Evolutionary conservation across 2,113 vertebrate genomes (phyloP).

Genomic region (Melanocharis versteri): DNA sequence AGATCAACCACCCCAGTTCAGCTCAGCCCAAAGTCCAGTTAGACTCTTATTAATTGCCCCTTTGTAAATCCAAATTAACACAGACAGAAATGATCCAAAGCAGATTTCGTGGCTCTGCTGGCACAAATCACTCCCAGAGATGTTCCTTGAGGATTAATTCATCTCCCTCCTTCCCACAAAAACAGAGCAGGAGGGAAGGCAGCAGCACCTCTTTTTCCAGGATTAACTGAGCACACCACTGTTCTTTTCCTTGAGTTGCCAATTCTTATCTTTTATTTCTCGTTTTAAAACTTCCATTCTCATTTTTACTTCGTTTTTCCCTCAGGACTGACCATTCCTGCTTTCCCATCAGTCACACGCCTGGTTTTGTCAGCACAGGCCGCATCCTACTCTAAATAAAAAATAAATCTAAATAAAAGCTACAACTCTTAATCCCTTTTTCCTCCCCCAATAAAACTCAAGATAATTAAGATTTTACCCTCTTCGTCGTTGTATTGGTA

Average conservation of each 20-base stretch:
- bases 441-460: neutral
- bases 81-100: neutral
- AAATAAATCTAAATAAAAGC: no score
- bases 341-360: neutral
- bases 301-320: neutral
- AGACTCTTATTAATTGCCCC: neutral
- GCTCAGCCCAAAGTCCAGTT: neutral
- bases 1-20: neutral
- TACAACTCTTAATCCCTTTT: neutral
- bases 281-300: neutral
- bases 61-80: neutral
- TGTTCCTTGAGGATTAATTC: neutral
- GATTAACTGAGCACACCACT: neutral
- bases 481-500: neutral
- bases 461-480: neutral
- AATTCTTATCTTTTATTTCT: neutral
- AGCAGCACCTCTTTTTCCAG: neutral
- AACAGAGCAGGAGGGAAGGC: neutral
- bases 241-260: neutral
- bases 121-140: neutral
- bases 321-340: neutral
- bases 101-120: neutral
- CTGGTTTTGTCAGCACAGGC: neutral
- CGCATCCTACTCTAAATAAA: neutral
- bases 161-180: neutral